Evolutionary conservation across 2,888 invertebrate genomes (phyloP).

Genomic region (Silvanus unidentatus): DNA sequence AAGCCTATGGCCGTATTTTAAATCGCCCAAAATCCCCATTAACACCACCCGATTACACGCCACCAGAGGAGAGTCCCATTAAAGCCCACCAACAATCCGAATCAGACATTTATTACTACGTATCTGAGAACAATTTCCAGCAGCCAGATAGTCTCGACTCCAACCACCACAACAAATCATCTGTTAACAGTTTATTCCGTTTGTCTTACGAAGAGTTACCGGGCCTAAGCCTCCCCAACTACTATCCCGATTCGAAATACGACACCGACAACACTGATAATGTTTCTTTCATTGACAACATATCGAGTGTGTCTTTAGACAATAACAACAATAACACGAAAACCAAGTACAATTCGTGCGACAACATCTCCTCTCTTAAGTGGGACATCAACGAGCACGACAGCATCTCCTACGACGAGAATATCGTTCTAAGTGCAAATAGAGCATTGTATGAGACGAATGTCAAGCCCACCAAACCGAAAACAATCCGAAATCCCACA

Average conservation of each 20-base stretch:
- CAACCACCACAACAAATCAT: constrained; percentile 54
- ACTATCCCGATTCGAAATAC: constrained; percentile 47
- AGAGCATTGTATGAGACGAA: constrained; percentile 34
- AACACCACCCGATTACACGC: constrained; percentile 29
- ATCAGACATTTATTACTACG: constrained; percentile 17
- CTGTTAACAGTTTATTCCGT: constrained; percentile 39
- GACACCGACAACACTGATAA: constrained; percentile 50
- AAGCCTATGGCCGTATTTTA: constrained; percentile 14
- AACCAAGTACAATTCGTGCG: constrained; percentile 38
- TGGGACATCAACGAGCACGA: constrained; percentile 26
- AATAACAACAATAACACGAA: constrained; percentile 29
- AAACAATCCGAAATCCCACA: constrained; percentile 40
- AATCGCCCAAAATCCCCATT: constrained; percentile 17
- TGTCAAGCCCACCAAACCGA: constrained; percentile 31
- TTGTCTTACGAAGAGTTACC: constrained; percentile 33
- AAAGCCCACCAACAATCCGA: constrained; percentile 15
- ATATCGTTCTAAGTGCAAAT: constrained; percentile 39
- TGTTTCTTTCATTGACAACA: constrained; percentile 43
- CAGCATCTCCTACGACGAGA: constrained; percentile 43
- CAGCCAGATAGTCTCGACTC: constrained; percentile 54
- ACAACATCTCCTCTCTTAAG: constrained; percentile 19
- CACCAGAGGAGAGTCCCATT: constrained; percentile 20
- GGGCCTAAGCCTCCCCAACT: constrained; percentile 44
- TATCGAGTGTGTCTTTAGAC: constrained; percentile 38
- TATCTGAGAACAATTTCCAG: constrained; percentile 15